Base-by-base conservation (phyloP, 2,888 invertebrate genomes). In the Cryptophagus acutangulus region DNA sequence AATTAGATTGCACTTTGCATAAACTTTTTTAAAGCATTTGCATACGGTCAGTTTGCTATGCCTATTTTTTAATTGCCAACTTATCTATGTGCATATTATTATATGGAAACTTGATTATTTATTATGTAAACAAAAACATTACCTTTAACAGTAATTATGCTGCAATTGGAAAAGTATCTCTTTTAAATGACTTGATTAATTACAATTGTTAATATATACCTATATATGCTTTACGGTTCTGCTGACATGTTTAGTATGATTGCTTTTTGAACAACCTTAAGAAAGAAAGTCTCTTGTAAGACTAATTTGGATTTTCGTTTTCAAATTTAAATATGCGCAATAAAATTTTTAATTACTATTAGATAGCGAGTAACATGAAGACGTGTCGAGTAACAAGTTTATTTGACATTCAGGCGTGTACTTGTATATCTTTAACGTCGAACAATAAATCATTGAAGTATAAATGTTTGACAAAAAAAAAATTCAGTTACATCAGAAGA, bases 371-470 rank as follows among this genome's bases (percentile, higher is more conserved):
- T n/a, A n/a, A n/a, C n/a, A n/a, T n/a, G n/a, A n/a, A 20, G 24
- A 45, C 45, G 48, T 48, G 48, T 45, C 43, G 42, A 45, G 45
- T 38, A 45, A 40, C 45, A 29, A 43, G 40, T 42, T 45, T 44
- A 41, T 28, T 46, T 36, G 34, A 37, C 47, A 39, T 41, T 45
- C 41, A 41, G 36, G 39, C 39, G 42, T 45, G 44, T 41, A 40
- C 38, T 36, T 38, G 6, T n/a, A n/a, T 20, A n/a, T n/a, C n/a
- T n/a, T 20, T 20, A 20, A 42, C n/a, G n/a, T 42, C 47, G 41
- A 45, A 47, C 47, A 47, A 42, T 45, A 47, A 47, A 45, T 36
- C 45, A 43, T 45, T 31, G 43, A 48, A 45, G 40, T 33, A 43
- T 45, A 47, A 47, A 47, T 44, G 45, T 47, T 40, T 42, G 44